Conservation (phyloP, 2,888 invertebrate genomes). For the Fragum fragum region DNA sequence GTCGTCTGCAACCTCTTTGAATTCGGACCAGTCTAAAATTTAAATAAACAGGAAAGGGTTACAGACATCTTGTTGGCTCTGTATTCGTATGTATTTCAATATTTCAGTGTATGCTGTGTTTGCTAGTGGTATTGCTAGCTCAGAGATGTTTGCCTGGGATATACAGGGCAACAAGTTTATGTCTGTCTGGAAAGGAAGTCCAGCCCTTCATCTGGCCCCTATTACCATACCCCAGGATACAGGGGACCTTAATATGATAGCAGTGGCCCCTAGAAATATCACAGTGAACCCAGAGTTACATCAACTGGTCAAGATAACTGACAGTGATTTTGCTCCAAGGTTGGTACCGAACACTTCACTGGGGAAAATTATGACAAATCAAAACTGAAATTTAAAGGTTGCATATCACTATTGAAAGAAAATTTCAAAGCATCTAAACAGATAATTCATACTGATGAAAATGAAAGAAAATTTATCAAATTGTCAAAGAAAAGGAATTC, state of each 20-base stretch:
- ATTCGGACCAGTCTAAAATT: too few species aligned
- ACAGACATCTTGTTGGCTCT: too few species aligned
- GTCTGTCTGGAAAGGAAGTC: conserved; percentile 77
- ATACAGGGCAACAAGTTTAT: conserved; percentile 72
- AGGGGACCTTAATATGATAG: conserved; percentile 71
- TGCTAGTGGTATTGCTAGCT: conserved; percentile 77
- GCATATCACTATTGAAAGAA: too few species aligned
- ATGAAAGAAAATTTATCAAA: too few species aligned
- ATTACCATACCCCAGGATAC: conserved; percentile 75
- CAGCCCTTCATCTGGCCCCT: conserved; percentile 74
- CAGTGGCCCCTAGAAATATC: conserved; percentile 69
- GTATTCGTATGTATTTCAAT: conserved; percentile 37
- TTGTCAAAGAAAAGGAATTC: too few species aligned
- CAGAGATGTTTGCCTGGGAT: conserved; percentile 81
- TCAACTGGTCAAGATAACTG: conserved; percentile 76
- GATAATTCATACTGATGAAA: too few species aligned
- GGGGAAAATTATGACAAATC: too few species aligned
- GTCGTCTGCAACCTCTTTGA: too few species aligned
- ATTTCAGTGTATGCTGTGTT: conserved; percentile 79
- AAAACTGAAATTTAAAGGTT: too few species aligned
- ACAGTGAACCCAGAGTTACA: conserved; percentile 68
- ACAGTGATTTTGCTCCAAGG: conserved; percentile 84
- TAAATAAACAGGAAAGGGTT: too few species aligned
- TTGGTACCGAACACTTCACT: too few species aligned
- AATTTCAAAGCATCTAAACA: too few species aligned